Evolutionary conservation across 2,888 invertebrate genomes (phyloP).

Genomic region (Autographa gamma): DNA sequence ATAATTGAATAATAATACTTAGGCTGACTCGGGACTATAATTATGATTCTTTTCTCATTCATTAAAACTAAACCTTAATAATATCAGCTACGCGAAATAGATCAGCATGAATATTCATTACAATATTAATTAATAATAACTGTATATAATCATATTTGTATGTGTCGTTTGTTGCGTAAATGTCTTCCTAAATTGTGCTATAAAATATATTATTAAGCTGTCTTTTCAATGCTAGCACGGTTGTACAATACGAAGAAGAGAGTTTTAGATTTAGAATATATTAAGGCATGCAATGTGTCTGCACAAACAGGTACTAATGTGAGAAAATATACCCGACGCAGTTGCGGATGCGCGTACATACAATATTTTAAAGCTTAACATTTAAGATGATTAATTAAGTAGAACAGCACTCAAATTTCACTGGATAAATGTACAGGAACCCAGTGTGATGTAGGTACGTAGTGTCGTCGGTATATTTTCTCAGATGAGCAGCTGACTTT

Average conservation of each 20-base stretch:
- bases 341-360: not conserved
- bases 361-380: not conserved
- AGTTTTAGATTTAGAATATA: constrained; percentile 49
- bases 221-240: constrained; percentile 69
- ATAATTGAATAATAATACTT: constrained; percentile 78
- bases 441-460: not conserved
- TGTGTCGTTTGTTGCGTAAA: constrained; percentile 78
- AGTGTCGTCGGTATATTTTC: constrained; percentile 40
- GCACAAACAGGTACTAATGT: constrained; percentile 30
- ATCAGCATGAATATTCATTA: constrained; percentile 72
- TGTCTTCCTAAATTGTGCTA: constrained; percentile 77
- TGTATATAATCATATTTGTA: constrained; percentile 70
- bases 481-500: constrained; percentile 30
- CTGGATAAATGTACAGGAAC: not conserved
- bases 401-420: not conserved
- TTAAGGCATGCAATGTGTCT: constrained; percentile 51
- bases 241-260: constrained; percentile 26
- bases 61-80: constrained; percentile 81
- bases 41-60: constrained; percentile 62
- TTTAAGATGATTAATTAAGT: not conserved
- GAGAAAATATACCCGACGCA: constrained; percentile 41
- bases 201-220: constrained; percentile 54
- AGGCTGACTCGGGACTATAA: constrained; percentile 77
- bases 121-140: constrained; percentile 69
- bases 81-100: constrained; percentile 78